Conservation (phyloP, 2,888 invertebrate genomes). For the Rotaria sp. region DNA sequence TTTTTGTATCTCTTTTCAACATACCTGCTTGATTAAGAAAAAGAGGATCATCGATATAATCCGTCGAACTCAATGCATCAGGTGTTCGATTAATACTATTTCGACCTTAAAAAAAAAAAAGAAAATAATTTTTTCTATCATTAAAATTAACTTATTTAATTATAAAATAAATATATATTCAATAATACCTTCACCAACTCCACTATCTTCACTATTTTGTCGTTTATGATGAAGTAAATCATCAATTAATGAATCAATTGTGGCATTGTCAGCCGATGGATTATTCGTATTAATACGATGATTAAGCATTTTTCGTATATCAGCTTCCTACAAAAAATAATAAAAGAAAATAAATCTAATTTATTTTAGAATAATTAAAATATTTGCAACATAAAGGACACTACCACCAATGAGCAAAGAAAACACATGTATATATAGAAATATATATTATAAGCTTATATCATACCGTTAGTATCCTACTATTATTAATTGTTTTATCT, state of each 20-base stretch:
- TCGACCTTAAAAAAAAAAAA: background rate
- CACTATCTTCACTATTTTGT: conserved; percentile 28
- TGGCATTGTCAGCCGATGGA: background rate
- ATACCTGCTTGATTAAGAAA: conserved; percentile 18
- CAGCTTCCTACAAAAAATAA: background rate
- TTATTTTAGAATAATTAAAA: background rate
- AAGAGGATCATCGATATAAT: background rate
- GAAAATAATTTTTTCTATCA: too few species aligned
- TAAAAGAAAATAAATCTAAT: background rate
- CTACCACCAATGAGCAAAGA: background rate
- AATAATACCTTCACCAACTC: background rate
- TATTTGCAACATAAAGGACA: background rate
- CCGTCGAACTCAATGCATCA: background rate
- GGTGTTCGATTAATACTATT: conserved; percentile 16
- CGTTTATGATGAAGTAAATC: background rate
- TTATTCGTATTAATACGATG: background rate
- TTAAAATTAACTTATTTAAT: too few species aligned
- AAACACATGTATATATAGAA: background rate
- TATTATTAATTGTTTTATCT: background rate
- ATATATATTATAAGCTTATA: background rate
- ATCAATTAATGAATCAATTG: background rate
- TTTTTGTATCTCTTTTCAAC: background rate
- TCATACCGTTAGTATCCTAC: background rate
- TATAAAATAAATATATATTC: too few species aligned
- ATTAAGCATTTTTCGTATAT: conserved; percentile 19